Base-by-base conservation (phyloP, 2,888 invertebrate species). In the Euplexia lucipara region DNA sequence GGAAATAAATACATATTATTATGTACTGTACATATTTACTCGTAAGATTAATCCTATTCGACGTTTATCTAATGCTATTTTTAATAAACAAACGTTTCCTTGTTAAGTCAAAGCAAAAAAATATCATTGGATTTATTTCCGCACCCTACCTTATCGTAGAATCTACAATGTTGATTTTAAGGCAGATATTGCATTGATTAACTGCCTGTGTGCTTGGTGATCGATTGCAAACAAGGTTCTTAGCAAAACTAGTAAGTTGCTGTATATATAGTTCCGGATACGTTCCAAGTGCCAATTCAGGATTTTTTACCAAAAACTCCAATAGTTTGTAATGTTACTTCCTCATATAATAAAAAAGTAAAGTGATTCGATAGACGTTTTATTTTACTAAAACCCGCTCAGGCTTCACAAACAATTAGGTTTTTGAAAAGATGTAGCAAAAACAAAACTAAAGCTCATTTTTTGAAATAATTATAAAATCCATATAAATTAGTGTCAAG, bases 11-110 rank as follows among this genome's bases (percentile, higher is more conserved):
- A 30, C 8, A 52, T 49, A 45, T 10, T 18, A n/a, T n/a, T n/a
- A n/a, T n/a, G n/a, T n/a, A n/a, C n/a, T n/a, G n/a, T n/a, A n/a
- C n/a, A n/a, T n/a, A n/a, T n/a, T n/a, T n/a, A n/a, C n/a, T n/a
- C n/a, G n/a, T 41, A 41, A 41, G 16, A 48, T 64, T 41, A 72
- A 20, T 35, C 9, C 3, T n/a, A n/a, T 26, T 26, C 5, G 26
- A 26, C 26, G 35, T 73, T 64, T 47, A 48, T 35, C 20, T 41
- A 22, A 47, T 26, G 12, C 14, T 68, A 47, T n/a, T n/a, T n/a
- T n/a, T n/a, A n/a, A n/a, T n/a, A 34, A 73, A 52, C 66, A 52
- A 41, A 37, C 10, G 16, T 41, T 53, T 67, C 68, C 68, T 53
- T 37, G 41, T 37, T 41, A 66, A 10, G 22, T 18, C 47, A 5